Conservation (phyloP, 2,888 invertebrate species). For the Cataglyphis livida region DNA sequence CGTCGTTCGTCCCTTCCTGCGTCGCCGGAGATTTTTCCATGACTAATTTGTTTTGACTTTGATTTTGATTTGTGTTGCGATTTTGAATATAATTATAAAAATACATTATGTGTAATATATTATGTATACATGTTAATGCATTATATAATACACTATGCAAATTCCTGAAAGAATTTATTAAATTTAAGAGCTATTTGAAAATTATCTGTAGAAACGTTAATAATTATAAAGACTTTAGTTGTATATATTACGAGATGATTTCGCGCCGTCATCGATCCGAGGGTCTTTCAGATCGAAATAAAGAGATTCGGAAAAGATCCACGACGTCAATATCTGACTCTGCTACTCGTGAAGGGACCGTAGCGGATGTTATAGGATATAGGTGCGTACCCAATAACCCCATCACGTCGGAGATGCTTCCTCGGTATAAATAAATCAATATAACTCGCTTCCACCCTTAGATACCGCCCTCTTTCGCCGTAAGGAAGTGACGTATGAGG, state of each 20-base stretch:
- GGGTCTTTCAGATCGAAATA: conserved; percentile 17
- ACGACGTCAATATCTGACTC: conserved; percentile 28
- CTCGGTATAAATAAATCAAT: conserved; percentile 85
- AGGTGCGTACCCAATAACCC: conserved; percentile 82
- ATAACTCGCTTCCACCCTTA: conserved; percentile 79
- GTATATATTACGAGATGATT: conserved; percentile 16
- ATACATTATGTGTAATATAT: not conserved
- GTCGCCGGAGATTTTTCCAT: conserved; percentile 7
- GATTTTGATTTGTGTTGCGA: too few species aligned
- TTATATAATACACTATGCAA: not conserved
- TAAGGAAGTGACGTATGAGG: conserved; percentile 83
- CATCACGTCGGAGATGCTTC: conserved; percentile 75
- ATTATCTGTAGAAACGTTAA: not conserved
- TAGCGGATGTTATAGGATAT: conserved; percentile 66
- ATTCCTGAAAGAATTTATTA: not conserved
- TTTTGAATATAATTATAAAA: not conserved
- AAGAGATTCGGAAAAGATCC: conserved; percentile 43
- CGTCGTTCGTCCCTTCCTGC: conserved; percentile 46
- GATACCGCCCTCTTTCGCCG: conserved; percentile 75
- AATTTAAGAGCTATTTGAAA: not conserved
- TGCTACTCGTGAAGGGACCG: conserved; percentile 27
- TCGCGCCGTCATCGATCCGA: conserved; percentile 17
- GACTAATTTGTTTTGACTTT: conserved; percentile 41
- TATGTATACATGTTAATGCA: too few species aligned
- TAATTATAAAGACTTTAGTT: not conserved